phyloP scores from a whole-genome alignment of 2,113 vertebrate species.

The Casuarius casuarius region DNA sequence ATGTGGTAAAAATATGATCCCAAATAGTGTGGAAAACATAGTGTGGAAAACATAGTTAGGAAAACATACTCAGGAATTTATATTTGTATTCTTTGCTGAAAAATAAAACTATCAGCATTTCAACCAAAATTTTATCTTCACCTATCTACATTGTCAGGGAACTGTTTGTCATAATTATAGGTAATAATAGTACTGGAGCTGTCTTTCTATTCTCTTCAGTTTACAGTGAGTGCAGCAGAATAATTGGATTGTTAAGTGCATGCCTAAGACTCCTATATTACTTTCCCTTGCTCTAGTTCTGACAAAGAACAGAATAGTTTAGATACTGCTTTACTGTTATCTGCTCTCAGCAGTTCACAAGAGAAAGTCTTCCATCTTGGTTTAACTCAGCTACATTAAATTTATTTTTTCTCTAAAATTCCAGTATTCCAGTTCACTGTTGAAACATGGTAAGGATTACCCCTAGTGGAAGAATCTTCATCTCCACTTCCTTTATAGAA shows the following conservation, averaged over 20 bases:
- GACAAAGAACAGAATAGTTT: neutral
- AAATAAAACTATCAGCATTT: neutral
- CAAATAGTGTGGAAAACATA: neutral
- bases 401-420: neutral
- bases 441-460: neutral
- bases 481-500: neutral
- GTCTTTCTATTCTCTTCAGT: neutral
- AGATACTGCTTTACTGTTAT: neutral
- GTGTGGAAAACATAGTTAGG: neutral
- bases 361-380: neutral
- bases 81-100: neutral
- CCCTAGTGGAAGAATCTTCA: neutral
- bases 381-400: neutral
- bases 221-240: neutral
- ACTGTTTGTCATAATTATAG: neutral
- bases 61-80: neutral
- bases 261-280: neutral
- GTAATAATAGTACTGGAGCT: neutral
- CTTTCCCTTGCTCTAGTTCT: neutral
- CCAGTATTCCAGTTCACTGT: neutral
- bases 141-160: accelerated
- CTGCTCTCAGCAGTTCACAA: neutral
- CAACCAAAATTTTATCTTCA: neutral
- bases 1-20: neutral
- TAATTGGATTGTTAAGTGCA: neutral